These are phyloP conservation scores for Danaus melanippus DNA, from an alignment of 1,140 invertebrate species.

Conservation along the genomic window DNA sequence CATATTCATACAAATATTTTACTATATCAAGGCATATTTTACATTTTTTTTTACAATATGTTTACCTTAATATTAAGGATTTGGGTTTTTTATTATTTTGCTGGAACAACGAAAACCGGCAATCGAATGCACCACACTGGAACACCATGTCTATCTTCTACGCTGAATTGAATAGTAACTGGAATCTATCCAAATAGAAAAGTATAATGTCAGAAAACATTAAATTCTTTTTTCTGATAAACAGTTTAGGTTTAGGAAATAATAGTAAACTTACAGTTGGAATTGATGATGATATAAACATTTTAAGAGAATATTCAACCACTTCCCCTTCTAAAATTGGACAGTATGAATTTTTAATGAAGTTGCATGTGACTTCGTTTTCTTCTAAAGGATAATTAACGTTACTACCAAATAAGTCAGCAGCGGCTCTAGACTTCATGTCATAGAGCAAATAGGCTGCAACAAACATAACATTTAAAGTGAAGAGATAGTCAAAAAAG, in stretches of 20 bases:
- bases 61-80: too few relatives aligned
- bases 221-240: neutral
- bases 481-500: neutral
- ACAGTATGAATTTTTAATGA: constrained; percentile 42
- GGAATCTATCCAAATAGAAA: constrained; percentile 3
- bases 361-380: constrained; percentile 38
- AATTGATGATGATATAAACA: constrained; percentile 36
- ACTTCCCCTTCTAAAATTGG: constrained; percentile 33
- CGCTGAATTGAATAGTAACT: constrained; percentile 22
- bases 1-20: too few relatives aligned
- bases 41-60: too few relatives aligned
- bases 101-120: constrained; percentile 19
- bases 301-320: constrained; percentile 34
- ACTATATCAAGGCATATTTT: too few relatives aligned
- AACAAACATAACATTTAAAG: constrained; percentile 8
- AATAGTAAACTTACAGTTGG: constrained; percentile 29
- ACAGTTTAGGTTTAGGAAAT: neutral
- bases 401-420: constrained; percentile 13
- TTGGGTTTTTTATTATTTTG: neutral
- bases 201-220: constrained; percentile 3
- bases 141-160: constrained; percentile 10
- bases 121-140: constrained; percentile 20
- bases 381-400: constrained; percentile 26
- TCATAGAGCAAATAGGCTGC: constrained; percentile 26
- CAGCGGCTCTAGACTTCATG: constrained; percentile 33